Base-by-base conservation (phyloP, 2,797 vertebrate genomes). In the Pseudotriccus pelzelni region DNA sequence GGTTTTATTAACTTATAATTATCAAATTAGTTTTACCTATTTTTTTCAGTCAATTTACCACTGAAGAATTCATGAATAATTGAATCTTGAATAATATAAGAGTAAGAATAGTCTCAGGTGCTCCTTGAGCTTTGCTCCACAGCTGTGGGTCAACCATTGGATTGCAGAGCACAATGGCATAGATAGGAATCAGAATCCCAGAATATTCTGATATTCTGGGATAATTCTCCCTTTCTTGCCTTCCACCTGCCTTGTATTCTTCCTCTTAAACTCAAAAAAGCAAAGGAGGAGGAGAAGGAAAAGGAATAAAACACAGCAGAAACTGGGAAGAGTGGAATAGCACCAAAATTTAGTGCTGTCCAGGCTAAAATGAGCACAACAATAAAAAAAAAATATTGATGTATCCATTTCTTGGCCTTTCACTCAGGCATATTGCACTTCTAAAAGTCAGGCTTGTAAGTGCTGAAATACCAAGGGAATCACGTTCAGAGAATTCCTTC, bases 1-100 rank as follows among this genome's bases (percentile, higher is more conserved):
- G 90, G 56, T 85, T 91, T 89, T 93, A 85, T 92, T 93, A 92
- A 94, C 78, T 92, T 74, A 39, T 34, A 90, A 92, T 92, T 90
- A 87, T 80, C 84, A 89, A 87, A 92, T 91, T 82, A 85, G 32
- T 63, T 90, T 77, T 76, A 70, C 63, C 37, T 85, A 5, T 37
- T 91, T 90, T 90, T 89, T 87, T 72, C 55, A 47, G n/a, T 20
- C 63, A 56, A 82, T 91, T 93, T 91, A 43, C 46, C 41, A 22
- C 64, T 2, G 47, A 76, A 44, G 66, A 44, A 92, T 67, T 89
- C 1, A 47, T 74, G 91, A 87, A 49, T 53, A 74, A 63, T 18
- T 66, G 58, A 93, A 75, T 28, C 16, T 50, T 28, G 49, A 50
- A 17, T 50, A 50, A 50, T 18, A 17, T 18, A 86, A 30, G 58